Base-by-base conservation (phyloP, 2,113 vertebrate species). In the Eidolon helvum region DNA sequence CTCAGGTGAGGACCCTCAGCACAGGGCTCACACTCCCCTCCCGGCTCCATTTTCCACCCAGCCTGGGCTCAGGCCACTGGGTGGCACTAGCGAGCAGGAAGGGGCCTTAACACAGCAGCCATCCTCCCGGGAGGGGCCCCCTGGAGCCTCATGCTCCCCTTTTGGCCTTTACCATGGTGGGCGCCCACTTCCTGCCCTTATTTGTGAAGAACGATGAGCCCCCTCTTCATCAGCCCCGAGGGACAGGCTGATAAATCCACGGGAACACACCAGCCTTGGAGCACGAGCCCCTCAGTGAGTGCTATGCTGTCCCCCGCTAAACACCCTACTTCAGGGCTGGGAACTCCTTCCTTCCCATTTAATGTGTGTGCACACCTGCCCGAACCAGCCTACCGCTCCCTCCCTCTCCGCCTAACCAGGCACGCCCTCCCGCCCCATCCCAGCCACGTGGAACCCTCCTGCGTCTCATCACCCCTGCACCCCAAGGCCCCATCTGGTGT, bases 41-140 rank as follows among this genome's bases (percentile, higher is more conserved):
- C 57, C 63, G 8, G 30, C 50, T 45, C 28, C 40, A 11, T 11
- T 28, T 33, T 9, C 35, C 57, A 33, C 84, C 30, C 26, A 45
- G 43, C 4, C 68, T 45, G 68, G 8, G 38, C 18, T 35, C 45
- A 12, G 1, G 43, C 35, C 12, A 1, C 68, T 33, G 33, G 79
- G 59, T 30, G 89, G n/a, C 0, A 2, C 89, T 38, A 50, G 45
- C 2, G 38, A 82, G 48, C 84, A 57, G 38, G 21, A 6, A 35
- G 1, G 1, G 3, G 24, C 1, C 0, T 40, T 5, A 38, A 4
- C 0, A 15, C 2, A 1, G 55, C 16, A 5, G 24, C 78, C 38
- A 18, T 35, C 33, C 53, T 65, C 18, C 10, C 26, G 24, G 21
- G 75, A 38, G 33, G 57, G 65, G 22, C 30, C 14, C 3, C 35